These are phyloP conservation scores for Cryptomyrus ogoouensis DNA, from an alignment of 2,113 vertebrate species.

Conservation along the genomic window DNA sequence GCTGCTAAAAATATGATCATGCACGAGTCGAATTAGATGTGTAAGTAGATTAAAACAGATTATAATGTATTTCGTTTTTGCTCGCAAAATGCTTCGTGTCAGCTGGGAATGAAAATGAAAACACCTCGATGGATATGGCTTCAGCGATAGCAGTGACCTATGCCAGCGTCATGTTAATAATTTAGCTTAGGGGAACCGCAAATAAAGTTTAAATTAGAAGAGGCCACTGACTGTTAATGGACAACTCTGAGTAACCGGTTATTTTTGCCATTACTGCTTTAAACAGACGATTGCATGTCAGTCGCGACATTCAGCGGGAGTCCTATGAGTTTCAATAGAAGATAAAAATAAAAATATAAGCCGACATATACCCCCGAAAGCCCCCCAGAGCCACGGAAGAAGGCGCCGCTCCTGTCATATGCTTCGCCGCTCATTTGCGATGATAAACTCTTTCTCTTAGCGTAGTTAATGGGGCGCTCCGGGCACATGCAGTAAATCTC, in stretches of 20 bases:
- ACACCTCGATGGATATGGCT: background rate
- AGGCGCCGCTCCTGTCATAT: background rate
- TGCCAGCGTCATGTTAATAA: background rate
- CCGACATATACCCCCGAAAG: background rate
- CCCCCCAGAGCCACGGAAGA: background rate
- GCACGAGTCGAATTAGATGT: background rate
- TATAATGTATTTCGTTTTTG: background rate
- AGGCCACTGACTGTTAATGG: background rate
- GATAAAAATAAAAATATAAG: background rate
- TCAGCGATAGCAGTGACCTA: background rate
- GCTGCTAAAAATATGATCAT: background rate
- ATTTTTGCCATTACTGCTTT: background rate
- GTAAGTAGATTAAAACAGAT: background rate
- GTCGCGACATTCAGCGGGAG: background rate
- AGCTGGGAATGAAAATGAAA: background rate
- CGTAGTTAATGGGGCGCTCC: background rate
- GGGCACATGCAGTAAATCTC: background rate
- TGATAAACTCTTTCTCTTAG: slow-evolving; percentile 1
- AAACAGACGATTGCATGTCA: background rate
- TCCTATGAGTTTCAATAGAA: background rate
- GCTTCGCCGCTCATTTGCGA: background rate
- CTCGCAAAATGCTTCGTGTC: background rate
- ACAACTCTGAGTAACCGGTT: background rate
- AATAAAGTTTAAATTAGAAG: slow-evolving; percentile 2
- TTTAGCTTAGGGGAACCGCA: background rate